A percentile compares a stretch with the other conserved stretches of the same genome.
Evolutionary conservation across 2,797 vertebrate species (phyloP).

Genomic region (Distichodus sexfasciatus): DNA sequence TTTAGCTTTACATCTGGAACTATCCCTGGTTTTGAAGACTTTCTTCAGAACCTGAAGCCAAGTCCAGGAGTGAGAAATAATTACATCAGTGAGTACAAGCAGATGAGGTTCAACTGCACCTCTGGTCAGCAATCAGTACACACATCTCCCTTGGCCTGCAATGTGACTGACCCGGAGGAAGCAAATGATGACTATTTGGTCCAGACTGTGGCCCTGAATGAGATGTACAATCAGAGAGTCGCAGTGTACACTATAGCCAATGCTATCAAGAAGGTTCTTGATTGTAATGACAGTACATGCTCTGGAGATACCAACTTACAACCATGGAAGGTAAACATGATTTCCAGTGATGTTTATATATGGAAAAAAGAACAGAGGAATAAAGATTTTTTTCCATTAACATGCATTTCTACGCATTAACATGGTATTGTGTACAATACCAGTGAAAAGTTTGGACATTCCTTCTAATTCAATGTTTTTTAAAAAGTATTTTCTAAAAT

Average conservation of each 20-base stretch:
- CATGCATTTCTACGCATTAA: too few species aligned
- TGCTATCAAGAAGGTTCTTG: slow-evolving; percentile 38
- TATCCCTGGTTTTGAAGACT: slow-evolving; percentile 48
- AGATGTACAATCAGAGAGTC: slow-evolving; percentile 44
- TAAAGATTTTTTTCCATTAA: too few species aligned
- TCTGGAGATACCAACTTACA: slow-evolving; percentile 33
- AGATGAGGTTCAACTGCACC: slow-evolving; percentile 37
- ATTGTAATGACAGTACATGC: slow-evolving; percentile 37
- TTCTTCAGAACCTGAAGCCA: slow-evolving; percentile 41
- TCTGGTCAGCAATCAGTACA: neutral
- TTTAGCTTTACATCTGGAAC: slow-evolving; percentile 49
- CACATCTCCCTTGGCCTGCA: slow-evolving; percentile 36
- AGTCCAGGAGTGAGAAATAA: slow-evolving; percentile 50
- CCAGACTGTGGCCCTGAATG: slow-evolving; percentile 21
- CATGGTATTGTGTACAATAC: too few species aligned
- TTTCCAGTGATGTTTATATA: neutral
- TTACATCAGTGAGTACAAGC: slow-evolving; percentile 55
- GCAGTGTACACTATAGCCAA: slow-evolving; percentile 50
- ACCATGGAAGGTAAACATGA: slow-evolving; percentile 41
- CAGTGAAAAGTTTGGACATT: too few species aligned
- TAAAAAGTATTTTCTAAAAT: too few species aligned
- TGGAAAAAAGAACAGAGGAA: too few species aligned
- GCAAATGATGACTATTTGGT: slow-evolving; percentile 48
- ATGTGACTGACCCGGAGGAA: slow-evolving; percentile 17
- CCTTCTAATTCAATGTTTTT: too few species aligned